Percentiles rank a stretch among this genome's conserved stretches.
phyloP scores from a whole-genome alignment of 2,888 invertebrate genomes.

The Ypsolopha scabrella region DNA sequence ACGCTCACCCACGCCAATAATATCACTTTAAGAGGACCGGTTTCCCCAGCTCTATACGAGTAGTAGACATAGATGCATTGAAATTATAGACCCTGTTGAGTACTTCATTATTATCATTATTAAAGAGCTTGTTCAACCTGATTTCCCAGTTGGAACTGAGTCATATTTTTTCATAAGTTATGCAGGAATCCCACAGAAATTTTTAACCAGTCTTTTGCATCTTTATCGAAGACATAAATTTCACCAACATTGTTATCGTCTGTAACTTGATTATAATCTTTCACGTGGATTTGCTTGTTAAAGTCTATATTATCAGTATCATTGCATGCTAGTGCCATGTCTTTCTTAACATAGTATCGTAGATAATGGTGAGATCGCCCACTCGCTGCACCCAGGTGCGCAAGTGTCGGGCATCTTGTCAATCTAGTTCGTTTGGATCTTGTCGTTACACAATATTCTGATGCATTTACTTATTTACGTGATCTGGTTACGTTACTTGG shows the following conservation, averaged over 20 bases:
- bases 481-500: no score
- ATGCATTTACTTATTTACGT: conserved; percentile 18
- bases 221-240: not conserved
- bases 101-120: conserved; percentile 11
- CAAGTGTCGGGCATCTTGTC: conserved; percentile 18
- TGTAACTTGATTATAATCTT: no score
- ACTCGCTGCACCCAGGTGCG: conserved; percentile 54
- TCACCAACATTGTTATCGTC: no score
- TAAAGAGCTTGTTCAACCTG: conserved; percentile 2
- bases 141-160: not conserved
- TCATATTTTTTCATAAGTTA: not conserved
- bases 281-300: no score
- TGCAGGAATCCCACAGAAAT: not conserved
- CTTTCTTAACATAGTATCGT: conserved; percentile 8
- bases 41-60: conserved; percentile 34
- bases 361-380: conserved; percentile 48
- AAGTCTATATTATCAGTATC: no score
- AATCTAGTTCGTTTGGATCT: conserved; percentile 22
- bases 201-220: not conserved
- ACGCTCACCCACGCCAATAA: conserved; percentile 41
- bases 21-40: conserved; percentile 59
- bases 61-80: conserved; percentile 33
- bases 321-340: not conserved
- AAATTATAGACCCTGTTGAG: conserved; percentile 25
- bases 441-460: conserved; percentile 30